Evolutionary conservation across 2,113 vertebrate species (phyloP), one percentile per base, ranked within the genome.

Genomic region (Pyxicephalus adspersus): DNA sequence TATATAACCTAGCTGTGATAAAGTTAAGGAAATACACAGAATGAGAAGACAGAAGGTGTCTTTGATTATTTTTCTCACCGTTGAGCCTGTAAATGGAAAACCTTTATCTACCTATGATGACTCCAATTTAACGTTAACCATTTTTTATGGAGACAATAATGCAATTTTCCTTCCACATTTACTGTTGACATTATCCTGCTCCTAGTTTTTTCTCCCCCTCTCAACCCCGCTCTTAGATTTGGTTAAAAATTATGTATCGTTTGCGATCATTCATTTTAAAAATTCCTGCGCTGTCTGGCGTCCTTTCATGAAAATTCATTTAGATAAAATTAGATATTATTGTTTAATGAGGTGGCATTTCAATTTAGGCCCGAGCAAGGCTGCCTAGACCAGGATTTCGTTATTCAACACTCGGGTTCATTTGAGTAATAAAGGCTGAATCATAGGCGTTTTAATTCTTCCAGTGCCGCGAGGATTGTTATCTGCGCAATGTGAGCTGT

Each of bases 361-460:
- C 93, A 93, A 94, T 94, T 94, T 93, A 93, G 91, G 89, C 90
- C 91, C 91, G 88, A 92, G 91, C 38, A 45, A 90, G 92, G 91
- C 91, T 92, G 92, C 91, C 90, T 93, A 91, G 90, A 92, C 91
- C 91, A 85, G 84, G 91, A 93, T 89, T 68, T 61, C 91, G 91
- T 88, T 96, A 98, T 97, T 95, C 94, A 94, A 95, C 95, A 95
- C 94, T 95, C 96, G 95, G 96, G 97, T 98, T 97, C 96, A 97
- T 98, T 98, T 94, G 94, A 94, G 93, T 96, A 96, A 98, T 98
- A 98, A 98, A 96, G 94, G 95, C 95, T 93, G 95, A 94, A 98
- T 96, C 95, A 96, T 97, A 93, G 94, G 95, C 94, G 96, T 95
- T 98, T 98, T 98, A 98, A 98, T 98, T 96, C 96, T 96, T 98